These are phyloP conservation scores for Charadrius vociferus DNA, from an alignment of 2,113 vertebrate genomes.

Conservation along the genomic window DNA sequence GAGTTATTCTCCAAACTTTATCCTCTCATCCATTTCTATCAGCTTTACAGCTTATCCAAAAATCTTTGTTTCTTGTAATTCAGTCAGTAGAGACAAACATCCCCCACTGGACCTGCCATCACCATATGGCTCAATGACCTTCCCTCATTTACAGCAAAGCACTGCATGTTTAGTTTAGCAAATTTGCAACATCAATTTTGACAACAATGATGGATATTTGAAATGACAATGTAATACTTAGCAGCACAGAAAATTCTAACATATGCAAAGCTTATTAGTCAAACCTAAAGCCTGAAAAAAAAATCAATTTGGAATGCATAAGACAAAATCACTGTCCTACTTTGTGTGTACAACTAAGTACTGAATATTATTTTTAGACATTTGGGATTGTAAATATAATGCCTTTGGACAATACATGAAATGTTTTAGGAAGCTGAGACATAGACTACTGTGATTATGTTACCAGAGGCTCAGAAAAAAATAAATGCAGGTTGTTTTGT, in stretches of 20 bases:
- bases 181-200: not conserved
- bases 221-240: not conserved
- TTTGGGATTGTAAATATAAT: not conserved
- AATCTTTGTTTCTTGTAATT: not conserved
- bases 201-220: constrained; percentile 8
- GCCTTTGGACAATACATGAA: not conserved
- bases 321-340: not conserved
- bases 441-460: not conserved
- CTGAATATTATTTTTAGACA: not conserved
- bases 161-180: not conserved
- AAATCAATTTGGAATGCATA: not conserved
- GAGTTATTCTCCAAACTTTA: not conserved
- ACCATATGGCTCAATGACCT: not conserved
- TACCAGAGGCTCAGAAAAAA: not conserved
- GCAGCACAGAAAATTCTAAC: not conserved
- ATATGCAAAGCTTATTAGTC: constrained; percentile 13
- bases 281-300: not conserved
- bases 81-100: not conserved
- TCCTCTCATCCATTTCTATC: not conserved
- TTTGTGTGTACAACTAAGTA: not conserved
- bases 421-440: not conserved
- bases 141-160: not conserved
- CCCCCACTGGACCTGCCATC: not conserved
- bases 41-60: not conserved
- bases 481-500: not conserved